These are phyloP conservation scores for Diadumene lineata DNA, from an alignment of 92 coral and sea anemone species.

Conservation along the genomic window DNA sequence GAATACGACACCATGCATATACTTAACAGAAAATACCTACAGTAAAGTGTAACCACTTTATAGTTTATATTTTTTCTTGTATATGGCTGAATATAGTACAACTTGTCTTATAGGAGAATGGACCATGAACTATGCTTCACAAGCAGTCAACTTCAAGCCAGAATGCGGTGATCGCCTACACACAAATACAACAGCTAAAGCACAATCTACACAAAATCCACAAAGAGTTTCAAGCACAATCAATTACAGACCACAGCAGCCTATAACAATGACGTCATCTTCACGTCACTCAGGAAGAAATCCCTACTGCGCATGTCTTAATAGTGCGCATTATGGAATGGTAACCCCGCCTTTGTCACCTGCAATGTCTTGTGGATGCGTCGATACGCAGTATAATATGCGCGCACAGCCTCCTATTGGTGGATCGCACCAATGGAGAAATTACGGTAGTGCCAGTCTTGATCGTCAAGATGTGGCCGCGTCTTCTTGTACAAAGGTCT, in stretches of 20 bases:
- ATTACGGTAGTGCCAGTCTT: background rate
- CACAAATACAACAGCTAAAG: background rate
- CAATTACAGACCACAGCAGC: constrained; percentile 1
- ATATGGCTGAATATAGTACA: too few species aligned
- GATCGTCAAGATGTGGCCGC: background rate
- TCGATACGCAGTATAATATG: background rate
- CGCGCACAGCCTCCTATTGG: background rate
- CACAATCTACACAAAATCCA: background rate
- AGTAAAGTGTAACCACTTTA: too few species aligned
- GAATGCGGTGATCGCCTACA: background rate
- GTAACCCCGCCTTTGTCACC: background rate
- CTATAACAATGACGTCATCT: background rate
- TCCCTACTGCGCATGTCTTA: background rate
- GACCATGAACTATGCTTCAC: background rate
- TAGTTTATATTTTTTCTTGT: too few species aligned
- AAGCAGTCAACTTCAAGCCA: background rate
- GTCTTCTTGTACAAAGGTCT: background rate
- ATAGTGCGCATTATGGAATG: background rate
- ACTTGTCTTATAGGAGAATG: background rate
- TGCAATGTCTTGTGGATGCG: background rate
- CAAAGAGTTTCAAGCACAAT: background rate
- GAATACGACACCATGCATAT: too few species aligned
- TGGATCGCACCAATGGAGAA: background rate
- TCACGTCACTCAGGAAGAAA: background rate
- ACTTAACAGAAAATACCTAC: too few species aligned